phyloP scores from a whole-genome alignment of 2,113 vertebrate species.

The Rhinolophus sinicus region DNA sequence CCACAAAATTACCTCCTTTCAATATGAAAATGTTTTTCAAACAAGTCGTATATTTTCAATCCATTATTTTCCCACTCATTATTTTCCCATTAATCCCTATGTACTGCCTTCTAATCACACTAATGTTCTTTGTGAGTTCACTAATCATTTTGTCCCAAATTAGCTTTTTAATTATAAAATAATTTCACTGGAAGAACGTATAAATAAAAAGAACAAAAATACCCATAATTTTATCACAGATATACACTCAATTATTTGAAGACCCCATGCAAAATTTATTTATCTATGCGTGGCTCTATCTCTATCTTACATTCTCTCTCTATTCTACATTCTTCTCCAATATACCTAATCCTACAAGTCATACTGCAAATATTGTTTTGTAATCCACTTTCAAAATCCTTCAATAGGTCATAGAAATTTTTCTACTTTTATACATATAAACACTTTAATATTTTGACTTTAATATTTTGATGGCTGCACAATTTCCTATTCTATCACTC shows the following conservation, averaged over 20 bases:
- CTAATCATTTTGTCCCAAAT: background rate
- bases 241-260: background rate
- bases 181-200: background rate
- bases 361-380: background rate
- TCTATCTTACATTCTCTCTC: background rate
- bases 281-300: background rate
- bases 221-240: background rate
- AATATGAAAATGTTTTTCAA: constrained; percentile 33
- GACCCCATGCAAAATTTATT: background rate
- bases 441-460: background rate
- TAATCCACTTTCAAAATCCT: background rate
- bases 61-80: background rate
- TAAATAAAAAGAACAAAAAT: background rate
- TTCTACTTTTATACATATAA: background rate
- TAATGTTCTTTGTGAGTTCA: background rate
- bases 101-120: background rate
- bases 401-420: background rate
- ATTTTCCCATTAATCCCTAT: background rate
- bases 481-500: background rate
- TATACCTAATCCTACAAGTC: background rate
- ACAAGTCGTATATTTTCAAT: background rate
- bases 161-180: background rate
- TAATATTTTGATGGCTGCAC: background rate
- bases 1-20: background rate
- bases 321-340: background rate